A percentile compares a stretch with the other conserved stretches of the same genome.
phyloP scores from a whole-genome alignment of 1,140 invertebrate species.

The Meloidogyne exigua region DNA sequence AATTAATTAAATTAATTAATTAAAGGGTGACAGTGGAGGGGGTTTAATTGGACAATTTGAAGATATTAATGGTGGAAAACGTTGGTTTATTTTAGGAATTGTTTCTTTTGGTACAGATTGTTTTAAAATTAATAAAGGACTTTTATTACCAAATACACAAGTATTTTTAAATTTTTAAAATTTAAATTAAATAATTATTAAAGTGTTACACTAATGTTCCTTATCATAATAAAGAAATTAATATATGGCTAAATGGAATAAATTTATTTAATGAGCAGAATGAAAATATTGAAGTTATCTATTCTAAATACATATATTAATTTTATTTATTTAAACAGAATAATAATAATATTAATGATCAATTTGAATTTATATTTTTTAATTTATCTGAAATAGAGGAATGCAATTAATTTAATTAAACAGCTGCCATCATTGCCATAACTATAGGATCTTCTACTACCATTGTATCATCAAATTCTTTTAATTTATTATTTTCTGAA shows the following conservation, averaged over 20 bases:
- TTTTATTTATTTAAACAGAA: too few relatives aligned
- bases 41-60: neutral
- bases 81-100: neutral
- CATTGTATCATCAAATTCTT: slow-evolving; percentile 1
- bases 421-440: slow-evolving; percentile 24
- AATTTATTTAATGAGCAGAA: neutral
- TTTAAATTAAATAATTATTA: neutral
- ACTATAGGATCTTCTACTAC: slow-evolving; percentile 6
- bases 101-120: neutral
- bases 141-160: neutral
- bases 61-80: neutral
- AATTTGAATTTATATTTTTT: neutral
- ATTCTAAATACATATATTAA: neutral
- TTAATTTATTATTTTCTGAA: slow-evolving; percentile 17
- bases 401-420: neutral
- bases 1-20: neutral
- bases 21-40: slow-evolving; percentile 1
- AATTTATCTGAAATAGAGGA: neutral
- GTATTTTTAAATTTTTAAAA: neutral
- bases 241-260: neutral
- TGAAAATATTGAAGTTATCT: neutral
- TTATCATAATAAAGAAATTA: neutral
- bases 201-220: neutral
- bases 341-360: neutral
- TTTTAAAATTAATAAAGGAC: neutral